Conservation (phyloP, 2,888 invertebrate genomes). For the Sesia apiformis region DNA sequence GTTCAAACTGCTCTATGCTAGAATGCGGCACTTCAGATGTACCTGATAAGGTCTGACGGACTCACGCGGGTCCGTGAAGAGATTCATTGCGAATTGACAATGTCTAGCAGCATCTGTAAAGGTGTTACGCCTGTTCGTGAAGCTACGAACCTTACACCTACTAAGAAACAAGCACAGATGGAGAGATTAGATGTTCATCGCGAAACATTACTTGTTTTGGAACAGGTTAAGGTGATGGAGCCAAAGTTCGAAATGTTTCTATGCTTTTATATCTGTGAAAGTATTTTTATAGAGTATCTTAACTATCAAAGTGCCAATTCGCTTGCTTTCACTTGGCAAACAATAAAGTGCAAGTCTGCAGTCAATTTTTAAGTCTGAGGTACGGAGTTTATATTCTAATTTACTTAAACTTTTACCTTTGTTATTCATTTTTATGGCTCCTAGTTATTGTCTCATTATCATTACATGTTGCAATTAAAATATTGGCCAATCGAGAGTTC, state of each 20-base stretch:
- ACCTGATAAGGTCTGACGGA: slow-evolving; percentile 45
- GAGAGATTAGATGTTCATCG: slow-evolving; percentile 55
- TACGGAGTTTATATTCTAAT: no score
- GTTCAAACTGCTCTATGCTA: slow-evolving; percentile 14
- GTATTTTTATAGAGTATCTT: not conserved
- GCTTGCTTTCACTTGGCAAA: no score
- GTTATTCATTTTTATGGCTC: no score
- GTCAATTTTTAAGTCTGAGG: no score
- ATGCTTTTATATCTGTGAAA: not conserved
- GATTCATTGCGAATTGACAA: slow-evolving; percentile 55
- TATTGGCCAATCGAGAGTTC: no score
- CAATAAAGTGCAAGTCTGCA: no score
- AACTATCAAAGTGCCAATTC: not conserved
- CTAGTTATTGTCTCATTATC: no score
- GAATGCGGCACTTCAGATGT: slow-evolving; percentile 52
- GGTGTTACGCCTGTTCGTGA: slow-evolving; percentile 5
- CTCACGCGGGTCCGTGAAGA: slow-evolving; percentile 30
- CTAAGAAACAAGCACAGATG: slow-evolving; percentile 55
- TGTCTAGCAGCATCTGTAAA: slow-evolving; percentile 2
- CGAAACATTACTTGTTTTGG: slow-evolving; percentile 40
- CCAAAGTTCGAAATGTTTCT: slow-evolving; percentile 20
- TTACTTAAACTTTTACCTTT: no score
- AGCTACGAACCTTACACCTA: slow-evolving; percentile 6
- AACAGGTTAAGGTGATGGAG: slow-evolving; percentile 29
- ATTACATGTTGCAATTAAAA: no score